Evolutionary conservation across 2,113 vertebrate species (phyloP).

Genomic region (Tragelaphus buxtoni): DNA sequence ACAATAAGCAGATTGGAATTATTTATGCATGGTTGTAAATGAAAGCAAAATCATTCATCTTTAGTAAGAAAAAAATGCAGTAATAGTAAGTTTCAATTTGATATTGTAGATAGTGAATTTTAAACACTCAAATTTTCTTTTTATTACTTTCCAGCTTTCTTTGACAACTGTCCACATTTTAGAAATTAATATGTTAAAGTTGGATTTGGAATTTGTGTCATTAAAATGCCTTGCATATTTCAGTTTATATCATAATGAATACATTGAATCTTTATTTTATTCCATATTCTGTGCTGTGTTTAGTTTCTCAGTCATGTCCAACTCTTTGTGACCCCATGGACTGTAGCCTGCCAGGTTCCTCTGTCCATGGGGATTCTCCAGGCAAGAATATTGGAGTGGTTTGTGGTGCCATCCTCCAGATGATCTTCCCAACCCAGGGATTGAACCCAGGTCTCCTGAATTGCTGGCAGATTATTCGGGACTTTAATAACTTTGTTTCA

Average conservation of each 20-base stretch:
- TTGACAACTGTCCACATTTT: background rate
- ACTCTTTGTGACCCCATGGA: background rate
- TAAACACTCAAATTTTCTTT: background rate
- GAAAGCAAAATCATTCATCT: slow-evolving; percentile 52
- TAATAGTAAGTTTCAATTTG: slow-evolving; percentile 19
- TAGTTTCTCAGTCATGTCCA: background rate
- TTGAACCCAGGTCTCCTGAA: accelerated
- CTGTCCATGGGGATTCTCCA: background rate
- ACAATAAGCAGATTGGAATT: slow-evolving; percentile 56
- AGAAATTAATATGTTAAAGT: slow-evolving; percentile 19
- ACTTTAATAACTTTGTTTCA: background rate
- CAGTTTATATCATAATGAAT: slow-evolving; percentile 36
- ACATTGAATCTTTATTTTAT: slow-evolving; percentile 9
- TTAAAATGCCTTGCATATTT: slow-evolving; percentile 32
- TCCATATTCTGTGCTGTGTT: background rate
- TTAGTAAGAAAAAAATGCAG: background rate
- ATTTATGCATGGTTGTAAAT: slow-evolving; percentile 50
- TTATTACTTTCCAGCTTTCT: slow-evolving; percentile 13
- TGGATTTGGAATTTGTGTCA: background rate
- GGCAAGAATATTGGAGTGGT: background rate
- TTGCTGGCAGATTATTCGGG: background rate
- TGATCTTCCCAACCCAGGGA: background rate
- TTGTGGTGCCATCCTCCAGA: background rate
- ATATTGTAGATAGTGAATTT: background rate
- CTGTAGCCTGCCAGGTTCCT: background rate